Percentiles rank a stretch among this genome's conserved stretches.
These are phyloP conservation scores for Saiga tatarica DNA, from an alignment of 2,113 vertebrate species.

Conservation along the genomic window DNA sequence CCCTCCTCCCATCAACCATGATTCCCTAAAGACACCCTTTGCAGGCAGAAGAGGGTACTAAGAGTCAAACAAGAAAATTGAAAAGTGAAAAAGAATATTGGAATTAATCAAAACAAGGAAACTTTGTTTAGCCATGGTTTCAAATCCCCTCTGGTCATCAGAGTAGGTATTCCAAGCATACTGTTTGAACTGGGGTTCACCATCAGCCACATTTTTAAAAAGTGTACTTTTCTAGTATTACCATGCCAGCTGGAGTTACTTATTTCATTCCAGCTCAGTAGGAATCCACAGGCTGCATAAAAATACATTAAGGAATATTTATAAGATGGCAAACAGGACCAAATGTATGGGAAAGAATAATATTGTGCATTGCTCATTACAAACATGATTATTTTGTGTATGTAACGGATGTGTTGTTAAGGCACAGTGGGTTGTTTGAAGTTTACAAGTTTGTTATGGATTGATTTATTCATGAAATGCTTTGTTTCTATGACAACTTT, in stretches of 20 bases:
- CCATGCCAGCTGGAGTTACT: constrained; percentile 70
- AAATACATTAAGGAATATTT: constrained; percentile 76
- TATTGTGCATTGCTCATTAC: constrained; percentile 76
- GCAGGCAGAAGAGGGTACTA: background rate
- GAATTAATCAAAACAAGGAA: background rate
- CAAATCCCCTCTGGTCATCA: constrained; percentile 24
- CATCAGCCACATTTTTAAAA: constrained; percentile 52
- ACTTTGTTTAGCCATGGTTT: constrained; percentile 46
- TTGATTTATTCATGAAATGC: constrained; percentile 88
- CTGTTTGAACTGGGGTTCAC: constrained; percentile 36
- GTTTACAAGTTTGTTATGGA: constrained; percentile 86
- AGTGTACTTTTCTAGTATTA: constrained; percentile 70
- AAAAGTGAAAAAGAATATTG: background rate
- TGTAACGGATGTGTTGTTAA: constrained; percentile 79
- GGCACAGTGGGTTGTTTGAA: constrained; percentile 80
- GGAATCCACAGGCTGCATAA: constrained; percentile 58
- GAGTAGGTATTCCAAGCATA: constrained; percentile 45
- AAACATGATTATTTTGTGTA: constrained; percentile 76
- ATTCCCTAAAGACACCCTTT: background rate
- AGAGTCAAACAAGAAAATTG: background rate
- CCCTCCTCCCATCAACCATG: background rate
- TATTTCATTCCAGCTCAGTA: constrained; percentile 69
- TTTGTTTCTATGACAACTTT: constrained; percentile 90
- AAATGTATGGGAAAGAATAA: constrained; percentile 74
- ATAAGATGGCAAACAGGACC: constrained; percentile 75